A percentile compares a stretch with the other conserved stretches of the same genome.
Evolutionary conservation across 2,888 invertebrate genomes (phyloP).

Genomic region (Drosophila vallismaia): DNA sequence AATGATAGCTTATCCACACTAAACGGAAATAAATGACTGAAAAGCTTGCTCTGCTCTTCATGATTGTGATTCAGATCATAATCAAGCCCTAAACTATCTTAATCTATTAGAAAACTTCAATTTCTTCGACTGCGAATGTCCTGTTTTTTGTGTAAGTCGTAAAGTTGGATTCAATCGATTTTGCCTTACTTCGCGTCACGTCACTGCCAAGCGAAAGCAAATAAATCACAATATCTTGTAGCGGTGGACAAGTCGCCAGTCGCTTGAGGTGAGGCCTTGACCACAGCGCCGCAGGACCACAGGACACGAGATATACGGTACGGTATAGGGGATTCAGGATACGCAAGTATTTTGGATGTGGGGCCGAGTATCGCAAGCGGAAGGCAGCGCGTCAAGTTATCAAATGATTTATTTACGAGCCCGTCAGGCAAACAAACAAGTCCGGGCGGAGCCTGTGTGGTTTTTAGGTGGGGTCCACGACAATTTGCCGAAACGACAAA

Average conservation of each 20-base stretch:
- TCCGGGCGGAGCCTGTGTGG: conserved; percentile 54
- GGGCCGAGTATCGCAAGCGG: conserved; percentile 43
- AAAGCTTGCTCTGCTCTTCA: background rate
- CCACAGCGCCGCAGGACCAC: conserved; percentile 44
- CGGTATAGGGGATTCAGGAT: conserved; percentile 25
- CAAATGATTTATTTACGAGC: conserved; percentile 77
- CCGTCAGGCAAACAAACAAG: conserved; percentile 73
- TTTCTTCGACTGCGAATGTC: background rate
- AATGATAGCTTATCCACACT: background rate
- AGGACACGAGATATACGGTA: conserved; percentile 26
- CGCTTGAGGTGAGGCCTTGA: conserved; percentile 71
- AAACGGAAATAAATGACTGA: background rate
- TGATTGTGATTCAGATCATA: background rate
- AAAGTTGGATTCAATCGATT: conserved; percentile 65
- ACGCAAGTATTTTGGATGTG: conserved; percentile 8
- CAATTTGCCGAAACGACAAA: conserved; percentile 61
- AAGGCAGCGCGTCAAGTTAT: conserved; percentile 69
- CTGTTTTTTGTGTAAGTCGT: conserved; percentile 29
- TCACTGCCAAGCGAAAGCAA: conserved; percentile 59
- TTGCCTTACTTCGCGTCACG: conserved; percentile 62
- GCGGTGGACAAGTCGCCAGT: conserved; percentile 58
- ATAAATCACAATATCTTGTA: conserved; percentile 77
- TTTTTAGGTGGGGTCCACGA: conserved; percentile 34
- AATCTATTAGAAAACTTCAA: background rate
- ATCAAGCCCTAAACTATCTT: background rate